Percentiles rank a stretch among this genome's conserved stretches.
Conservation (phyloP, 2,797 vertebrate genomes). For the Erethizon dorsatum region DNA sequence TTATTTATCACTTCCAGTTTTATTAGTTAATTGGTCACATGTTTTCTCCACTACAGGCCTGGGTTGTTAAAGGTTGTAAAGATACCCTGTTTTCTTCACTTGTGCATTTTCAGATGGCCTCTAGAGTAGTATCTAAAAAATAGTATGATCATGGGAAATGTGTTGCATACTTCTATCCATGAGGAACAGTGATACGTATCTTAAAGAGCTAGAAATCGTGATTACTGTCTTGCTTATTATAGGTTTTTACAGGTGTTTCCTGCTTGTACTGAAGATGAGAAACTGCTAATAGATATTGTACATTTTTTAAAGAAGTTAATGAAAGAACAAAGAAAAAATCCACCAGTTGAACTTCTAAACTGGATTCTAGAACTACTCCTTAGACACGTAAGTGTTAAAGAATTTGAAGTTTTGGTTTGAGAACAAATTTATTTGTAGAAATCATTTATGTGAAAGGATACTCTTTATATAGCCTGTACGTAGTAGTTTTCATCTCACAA, state of each 20-base stretch:
- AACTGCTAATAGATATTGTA: constrained; percentile 95
- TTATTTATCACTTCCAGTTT: not conserved
- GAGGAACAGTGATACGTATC: not conserved
- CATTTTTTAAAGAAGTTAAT: constrained; percentile 95
- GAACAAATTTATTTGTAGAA: constrained; percentile 47
- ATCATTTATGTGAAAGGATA: not conserved
- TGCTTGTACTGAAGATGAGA: constrained; percentile 95
- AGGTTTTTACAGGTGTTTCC: constrained; percentile 98
- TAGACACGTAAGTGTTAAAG: constrained; percentile 91
- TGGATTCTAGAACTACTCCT: constrained; percentile 96
- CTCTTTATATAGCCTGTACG: not conserved
- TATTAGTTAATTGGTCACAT: not conserved
- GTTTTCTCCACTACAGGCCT: not conserved
- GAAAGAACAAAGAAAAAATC: constrained; percentile 89
- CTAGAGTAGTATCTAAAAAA: not conserved
- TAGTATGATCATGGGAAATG: not conserved
- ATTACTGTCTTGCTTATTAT: constrained; percentile 72
- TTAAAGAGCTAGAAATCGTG: constrained; percentile 12
- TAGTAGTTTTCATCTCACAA: not conserved
- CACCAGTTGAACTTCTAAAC: constrained; percentile 91
- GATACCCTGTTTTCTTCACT: not conserved
- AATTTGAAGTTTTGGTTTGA: constrained; percentile 50
- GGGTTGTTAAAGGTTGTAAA: not conserved
- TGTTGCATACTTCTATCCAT: not conserved
- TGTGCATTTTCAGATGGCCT: not conserved